Base-by-base conservation (phyloP, 2,113 vertebrate genomes). In the Prunella fulvescens region DNA sequence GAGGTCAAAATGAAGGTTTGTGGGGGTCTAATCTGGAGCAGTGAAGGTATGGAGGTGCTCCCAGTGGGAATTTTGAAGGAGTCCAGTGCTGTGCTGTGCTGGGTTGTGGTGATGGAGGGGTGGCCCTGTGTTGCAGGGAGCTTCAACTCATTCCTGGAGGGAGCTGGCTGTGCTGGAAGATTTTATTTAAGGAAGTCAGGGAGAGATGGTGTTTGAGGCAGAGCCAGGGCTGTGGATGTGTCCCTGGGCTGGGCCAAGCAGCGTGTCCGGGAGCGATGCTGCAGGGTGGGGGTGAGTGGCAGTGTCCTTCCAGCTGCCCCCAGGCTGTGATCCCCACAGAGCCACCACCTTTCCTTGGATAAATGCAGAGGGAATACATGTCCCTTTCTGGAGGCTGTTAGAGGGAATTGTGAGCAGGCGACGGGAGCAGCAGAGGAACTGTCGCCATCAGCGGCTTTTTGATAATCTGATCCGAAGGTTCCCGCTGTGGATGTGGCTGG, bases 391-490 rank as follows among this genome's bases (percentile, higher is more conserved):
- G 65, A 29, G 76, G 79, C 90, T 57, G 77, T 48, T 33, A 2
- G 25, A 14, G 83, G 4, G 6, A 66, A 14, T 18, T 5, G 70
- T 12, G 86, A 51, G 91, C 73, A 45, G 86, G 88, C 3, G 24
- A 16, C 3, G 2, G 58, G 9, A 47, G 47, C 83, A 29, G 89
- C 83, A 16, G 64, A 81, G 84, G 86, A 92, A 0, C 88, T 86
- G 93, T 93, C 29, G 5, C 90, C 53, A 3, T 64, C 53, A 39
- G 83, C 10, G 0, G 58, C 86, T 76, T 20, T 72, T 64, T 12
- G 78, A 65, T 95, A 76, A 88, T 90, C 25, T 44, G 87, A 65
- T 93, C 48, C n/a, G 66, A 95, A 94, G 86, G 79, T 40, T 66
- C 62, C 67, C 16, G 37, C 69, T 19, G 64, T 20, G 86, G 74